Base-by-base conservation (phyloP, 2,113 vertebrate genomes). In the Uria lomvia region DNA sequence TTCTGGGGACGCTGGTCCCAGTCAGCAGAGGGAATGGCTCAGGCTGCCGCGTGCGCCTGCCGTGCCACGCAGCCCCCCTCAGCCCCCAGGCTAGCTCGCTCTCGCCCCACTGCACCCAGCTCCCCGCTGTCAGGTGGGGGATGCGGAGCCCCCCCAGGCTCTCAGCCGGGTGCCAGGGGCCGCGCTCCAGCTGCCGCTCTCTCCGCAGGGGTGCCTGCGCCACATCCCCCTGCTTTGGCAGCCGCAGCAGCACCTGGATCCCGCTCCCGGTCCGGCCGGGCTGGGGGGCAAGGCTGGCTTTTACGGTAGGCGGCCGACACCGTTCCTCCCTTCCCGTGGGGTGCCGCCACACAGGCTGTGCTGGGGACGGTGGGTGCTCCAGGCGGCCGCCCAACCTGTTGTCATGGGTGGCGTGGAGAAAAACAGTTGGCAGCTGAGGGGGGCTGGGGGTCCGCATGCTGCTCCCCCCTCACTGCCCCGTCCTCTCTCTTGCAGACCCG, bases 401-500 rank as follows among this genome's bases (percentile, higher is more conserved):
- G 90, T 75, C 56, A 76, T 8, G 29, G 56, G 53, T 55, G 58
- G 66, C 59, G 9, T 3, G 55, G 77, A 80, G 76, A 29, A 94
- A 77, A 93, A 53, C 43, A 60, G 16, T 21, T 4, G 3, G 23
- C 40, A 77, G 7, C 29, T 2, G 3, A 43, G 59, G 20, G 21
- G 22, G 65, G 0, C 36, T 15, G 24, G 50, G 50, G 43, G 11
- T 55, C 55, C 1, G 0, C 7, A 62, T 11, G 24, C 89, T 90
- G 74, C 86, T 78, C 43, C 3, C 20, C 42, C 30, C 86, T 96
- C 90, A 96, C 74, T 22, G 24, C n/a, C 38, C 45, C 49, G 3
- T 86, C 71, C 42, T 93, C 77, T 80, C 79, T 96, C 67, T 98
- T 98, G 95, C 97, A 98, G 98, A 95, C 63, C 88, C 11, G 50